Conservation (phyloP, 2,113 vertebrate genomes). For the Oenanthe melanoleuca region DNA sequence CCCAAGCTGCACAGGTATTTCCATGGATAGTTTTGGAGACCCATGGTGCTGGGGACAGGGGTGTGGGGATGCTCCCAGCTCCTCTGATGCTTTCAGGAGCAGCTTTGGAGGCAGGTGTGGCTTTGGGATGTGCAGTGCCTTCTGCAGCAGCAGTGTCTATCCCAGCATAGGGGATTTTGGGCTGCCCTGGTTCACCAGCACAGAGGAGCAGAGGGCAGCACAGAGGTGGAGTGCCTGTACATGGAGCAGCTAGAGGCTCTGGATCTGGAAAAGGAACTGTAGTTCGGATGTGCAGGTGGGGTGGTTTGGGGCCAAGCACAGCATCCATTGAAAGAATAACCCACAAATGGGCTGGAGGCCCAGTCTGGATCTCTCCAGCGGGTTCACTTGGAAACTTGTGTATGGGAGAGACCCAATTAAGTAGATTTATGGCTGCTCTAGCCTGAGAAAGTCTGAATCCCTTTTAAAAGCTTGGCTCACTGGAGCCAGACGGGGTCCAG, state of each 20-base stretch:
- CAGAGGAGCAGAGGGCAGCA: rapidly evolving
- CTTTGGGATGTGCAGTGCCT: neutral
- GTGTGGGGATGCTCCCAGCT: neutral
- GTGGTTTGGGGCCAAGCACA: neutral
- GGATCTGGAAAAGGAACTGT: neutral
- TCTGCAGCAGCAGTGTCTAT: neutral
- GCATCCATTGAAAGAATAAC: slow-evolving; percentile 40
- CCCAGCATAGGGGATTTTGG: rapidly evolving
- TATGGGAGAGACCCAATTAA: slow-evolving; percentile 67
- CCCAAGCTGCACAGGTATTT: neutral
- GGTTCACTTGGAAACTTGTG: slow-evolving; percentile 49
- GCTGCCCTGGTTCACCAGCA: rapidly evolving
- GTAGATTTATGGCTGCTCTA: slow-evolving; percentile 64
- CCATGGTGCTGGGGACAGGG: rapidly evolving
- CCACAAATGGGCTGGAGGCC: slow-evolving; percentile 17
- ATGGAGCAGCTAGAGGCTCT: neutral
- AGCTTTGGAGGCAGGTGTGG: neutral
- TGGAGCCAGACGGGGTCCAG: slow-evolving; percentile 41
- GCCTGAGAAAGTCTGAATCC: slow-evolving; percentile 69
- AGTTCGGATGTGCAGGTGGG: slow-evolving; percentile 20
- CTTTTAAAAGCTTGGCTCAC: slow-evolving; percentile 54
- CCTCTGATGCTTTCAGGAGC: neutral
- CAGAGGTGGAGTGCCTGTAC: neutral
- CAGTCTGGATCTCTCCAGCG: slow-evolving; percentile 18
- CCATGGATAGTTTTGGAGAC: neutral